phyloP scores from a whole-genome alignment of 2,797 vertebrate genomes.

The Heterohyrax brucei region DNA sequence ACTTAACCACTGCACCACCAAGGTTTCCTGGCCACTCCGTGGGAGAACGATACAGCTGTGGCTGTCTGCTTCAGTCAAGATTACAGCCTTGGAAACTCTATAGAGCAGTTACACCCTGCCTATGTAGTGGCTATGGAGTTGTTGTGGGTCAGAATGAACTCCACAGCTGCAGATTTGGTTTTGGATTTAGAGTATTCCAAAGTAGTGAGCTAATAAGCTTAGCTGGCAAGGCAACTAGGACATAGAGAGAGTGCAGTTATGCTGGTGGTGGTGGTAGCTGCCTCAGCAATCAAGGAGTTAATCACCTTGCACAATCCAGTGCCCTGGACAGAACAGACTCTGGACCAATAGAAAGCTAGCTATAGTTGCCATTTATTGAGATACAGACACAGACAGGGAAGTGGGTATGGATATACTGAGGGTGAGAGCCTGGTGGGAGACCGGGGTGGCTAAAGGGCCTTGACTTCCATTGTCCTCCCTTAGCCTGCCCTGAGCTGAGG shows the following conservation, averaged over 20 bases:
- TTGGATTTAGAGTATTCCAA: not conserved
- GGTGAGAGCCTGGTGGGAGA: not conserved
- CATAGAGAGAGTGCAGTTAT: not conserved
- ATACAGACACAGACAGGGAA: constrained; percentile 33
- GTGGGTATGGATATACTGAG: not conserved
- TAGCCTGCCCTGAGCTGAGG: not conserved
- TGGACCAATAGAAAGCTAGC: not conserved
- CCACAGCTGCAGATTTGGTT: not conserved
- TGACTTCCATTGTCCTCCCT: not conserved
- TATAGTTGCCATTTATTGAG: constrained; percentile 80
- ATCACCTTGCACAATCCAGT: not conserved
- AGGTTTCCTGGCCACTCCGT: too few species aligned
- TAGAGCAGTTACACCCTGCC: too few species aligned
- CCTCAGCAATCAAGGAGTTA: not conserved
- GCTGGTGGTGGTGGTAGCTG: not conserved
- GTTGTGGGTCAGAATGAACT: not conserved
- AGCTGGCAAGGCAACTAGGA: not conserved
- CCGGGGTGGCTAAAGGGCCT: not conserved
- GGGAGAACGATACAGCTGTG: too few species aligned
- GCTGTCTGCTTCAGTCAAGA: too few species aligned
- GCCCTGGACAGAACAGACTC: not conserved
- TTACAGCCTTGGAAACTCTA: too few species aligned
- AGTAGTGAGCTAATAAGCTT: not conserved
- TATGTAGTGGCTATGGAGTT: not conserved
- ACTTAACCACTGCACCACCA: too few species aligned